phyloP scores from a whole-genome alignment of 2,888 invertebrate species.

The Habrosyne pyritoides region DNA sequence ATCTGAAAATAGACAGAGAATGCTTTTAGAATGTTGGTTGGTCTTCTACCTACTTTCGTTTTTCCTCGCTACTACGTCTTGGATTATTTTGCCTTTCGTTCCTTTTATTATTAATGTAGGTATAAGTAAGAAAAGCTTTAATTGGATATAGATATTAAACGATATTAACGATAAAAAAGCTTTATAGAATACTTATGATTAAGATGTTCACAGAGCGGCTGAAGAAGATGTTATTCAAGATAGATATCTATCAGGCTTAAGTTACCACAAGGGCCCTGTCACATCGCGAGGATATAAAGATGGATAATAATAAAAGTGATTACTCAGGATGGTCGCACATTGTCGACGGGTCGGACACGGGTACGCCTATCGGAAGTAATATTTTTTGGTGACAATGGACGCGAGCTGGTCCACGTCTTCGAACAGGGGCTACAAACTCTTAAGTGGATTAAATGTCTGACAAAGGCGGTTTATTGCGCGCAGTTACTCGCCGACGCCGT shows the following conservation, averaged over 20 bases:
- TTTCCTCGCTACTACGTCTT: not conserved
- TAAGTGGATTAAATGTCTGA: slow-evolving; percentile 76
- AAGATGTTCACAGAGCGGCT: not conserved
- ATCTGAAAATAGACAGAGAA: not conserved
- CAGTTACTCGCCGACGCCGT: slow-evolving; percentile 47
- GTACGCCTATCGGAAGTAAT: slow-evolving; percentile 54
- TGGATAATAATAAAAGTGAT: slow-evolving; percentile 32
- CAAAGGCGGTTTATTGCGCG: slow-evolving; percentile 68
- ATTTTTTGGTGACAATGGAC: slow-evolving; percentile 58
- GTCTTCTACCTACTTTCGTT: not conserved
- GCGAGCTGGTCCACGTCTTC: slow-evolving; percentile 45
- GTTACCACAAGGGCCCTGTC: slow-evolving; percentile 18
- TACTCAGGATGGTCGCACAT: slow-evolving; percentile 14
- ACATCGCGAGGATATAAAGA: slow-evolving; percentile 19
- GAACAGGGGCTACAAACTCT: slow-evolving; percentile 62
- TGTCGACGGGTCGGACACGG: slow-evolving; percentile 16
- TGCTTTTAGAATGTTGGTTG: not conserved
- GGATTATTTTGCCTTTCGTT: not conserved
- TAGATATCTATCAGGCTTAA: slow-evolving; percentile 4
- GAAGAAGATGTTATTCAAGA: not conserved
- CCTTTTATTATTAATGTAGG: not conserved
- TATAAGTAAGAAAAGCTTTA: not conserved
- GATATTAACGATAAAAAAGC: not conserved
- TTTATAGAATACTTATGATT: not conserved
- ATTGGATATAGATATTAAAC: not conserved